Evolutionary conservation across 2,113 vertebrate species (phyloP).

Genomic region (Taxidea taxus): DNA sequence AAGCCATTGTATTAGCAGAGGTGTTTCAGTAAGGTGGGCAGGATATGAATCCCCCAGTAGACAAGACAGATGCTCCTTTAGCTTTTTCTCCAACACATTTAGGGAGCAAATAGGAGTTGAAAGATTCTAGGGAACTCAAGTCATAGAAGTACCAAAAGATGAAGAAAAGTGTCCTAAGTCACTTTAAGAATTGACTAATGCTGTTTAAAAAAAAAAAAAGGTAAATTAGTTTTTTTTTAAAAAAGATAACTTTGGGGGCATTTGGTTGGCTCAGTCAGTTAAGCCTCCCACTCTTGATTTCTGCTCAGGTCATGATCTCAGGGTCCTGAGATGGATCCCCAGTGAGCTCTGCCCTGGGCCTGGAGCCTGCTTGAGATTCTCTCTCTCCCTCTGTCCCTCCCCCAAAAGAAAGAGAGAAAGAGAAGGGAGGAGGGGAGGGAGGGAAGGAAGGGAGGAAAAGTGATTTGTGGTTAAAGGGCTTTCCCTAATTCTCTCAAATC

Average conservation of each 20-base stretch:
- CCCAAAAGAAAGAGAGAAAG: no score
- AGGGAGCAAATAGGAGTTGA: neutral
- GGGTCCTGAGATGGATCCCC: neutral
- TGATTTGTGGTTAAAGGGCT: neutral
- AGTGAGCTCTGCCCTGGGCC: neutral
- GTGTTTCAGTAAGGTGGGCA: neutral
- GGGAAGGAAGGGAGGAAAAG: neutral
- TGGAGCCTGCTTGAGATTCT: neutral
- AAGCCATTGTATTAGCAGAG: neutral
- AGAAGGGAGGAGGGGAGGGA: neutral
- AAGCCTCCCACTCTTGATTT: neutral
- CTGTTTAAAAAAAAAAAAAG: neutral
- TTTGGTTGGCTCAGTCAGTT: neutral
- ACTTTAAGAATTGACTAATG: neutral
- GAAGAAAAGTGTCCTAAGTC: neutral
- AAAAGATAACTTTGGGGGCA: neutral
- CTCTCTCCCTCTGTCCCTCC: neutral
- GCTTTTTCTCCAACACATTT: neutral
- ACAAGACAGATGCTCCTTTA: neutral
- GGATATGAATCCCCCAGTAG: neutral
- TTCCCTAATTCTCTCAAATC: constrained; percentile 42
- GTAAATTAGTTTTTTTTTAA: neutral
- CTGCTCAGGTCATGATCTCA: neutral
- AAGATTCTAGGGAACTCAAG: constrained; percentile 26
- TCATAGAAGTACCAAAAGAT: neutral